Percentiles rank a stretch among this genome's conserved stretches.
phyloP scores from a whole-genome alignment of 2,113 vertebrate genomes.

The Pangasianodon gigas region DNA sequence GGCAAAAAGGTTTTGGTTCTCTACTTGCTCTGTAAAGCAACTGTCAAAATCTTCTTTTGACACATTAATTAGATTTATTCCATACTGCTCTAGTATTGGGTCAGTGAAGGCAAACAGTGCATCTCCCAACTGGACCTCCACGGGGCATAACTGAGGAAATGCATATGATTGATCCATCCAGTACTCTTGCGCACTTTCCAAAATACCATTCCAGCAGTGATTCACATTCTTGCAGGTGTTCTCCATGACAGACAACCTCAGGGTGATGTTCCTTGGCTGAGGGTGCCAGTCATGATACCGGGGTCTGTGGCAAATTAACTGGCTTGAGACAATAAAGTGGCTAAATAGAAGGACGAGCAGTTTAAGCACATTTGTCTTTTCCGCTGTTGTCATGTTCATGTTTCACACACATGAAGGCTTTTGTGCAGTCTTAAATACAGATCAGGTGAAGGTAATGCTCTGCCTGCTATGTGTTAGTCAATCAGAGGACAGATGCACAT shows the following conservation, averaged over 20 bases:
- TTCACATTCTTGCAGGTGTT: slow-evolving; percentile 70
- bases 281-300: slow-evolving; percentile 69
- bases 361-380: slow-evolving; percentile 48
- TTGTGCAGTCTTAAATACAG: slow-evolving; percentile 26
- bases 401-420: slow-evolving; percentile 30
- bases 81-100: slow-evolving; percentile 71
- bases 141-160: slow-evolving; percentile 79
- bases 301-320: slow-evolving; percentile 67
- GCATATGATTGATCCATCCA: slow-evolving; percentile 46
- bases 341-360: slow-evolving; percentile 52
- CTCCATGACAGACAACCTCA: slow-evolving; percentile 76
- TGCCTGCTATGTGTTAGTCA: neutral
- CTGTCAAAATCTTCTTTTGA: slow-evolving; percentile 76
- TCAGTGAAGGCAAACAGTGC: slow-evolving; percentile 74
- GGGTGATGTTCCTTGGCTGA: slow-evolving; percentile 57
- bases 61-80: slow-evolving; percentile 77
- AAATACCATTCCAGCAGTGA: slow-evolving; percentile 71
- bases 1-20: slow-evolving; percentile 69
- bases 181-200: slow-evolving; percentile 15
- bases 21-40: slow-evolving; percentile 64
- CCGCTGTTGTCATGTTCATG: neutral
- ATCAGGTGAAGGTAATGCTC: neutral
- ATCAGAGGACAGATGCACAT: neutral
- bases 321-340: slow-evolving; percentile 56
- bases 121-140: slow-evolving; percentile 81